A percentile compares a stretch with the other conserved stretches of the same genome.
phyloP scores from a whole-genome alignment of 2,113 vertebrate species.

The Kryptolebias marmoratus region DNA sequence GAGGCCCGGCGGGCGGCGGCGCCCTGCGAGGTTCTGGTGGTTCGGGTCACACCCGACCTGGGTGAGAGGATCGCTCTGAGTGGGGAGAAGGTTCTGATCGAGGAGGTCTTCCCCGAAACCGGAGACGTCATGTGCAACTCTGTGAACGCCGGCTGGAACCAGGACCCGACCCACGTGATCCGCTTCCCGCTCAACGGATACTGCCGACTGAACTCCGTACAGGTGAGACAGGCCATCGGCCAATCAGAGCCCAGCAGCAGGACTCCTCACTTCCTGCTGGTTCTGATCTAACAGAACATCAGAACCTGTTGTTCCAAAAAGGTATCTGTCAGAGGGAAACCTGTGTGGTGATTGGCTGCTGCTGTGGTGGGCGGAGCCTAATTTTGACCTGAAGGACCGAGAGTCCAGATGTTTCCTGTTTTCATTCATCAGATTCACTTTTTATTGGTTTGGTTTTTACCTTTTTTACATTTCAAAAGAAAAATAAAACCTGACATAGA shows the following conservation, averaged over 20 bases:
- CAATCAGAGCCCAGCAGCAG: background rate
- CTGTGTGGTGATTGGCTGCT: too few species aligned
- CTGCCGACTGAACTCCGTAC: constrained; percentile 90
- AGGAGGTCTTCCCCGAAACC: too few species aligned
- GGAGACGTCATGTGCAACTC: constrained; percentile 85
- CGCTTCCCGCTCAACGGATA: constrained; percentile 92
- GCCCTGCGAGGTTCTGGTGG: constrained; percentile 90
- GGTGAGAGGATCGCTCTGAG: constrained; percentile 91
- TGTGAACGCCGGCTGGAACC: constrained; percentile 93
- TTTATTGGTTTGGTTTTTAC: too few species aligned
- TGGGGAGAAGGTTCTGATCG: constrained; percentile 91
- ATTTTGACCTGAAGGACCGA: too few species aligned
- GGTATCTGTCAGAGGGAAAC: too few species aligned
- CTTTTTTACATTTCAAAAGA: too few species aligned
- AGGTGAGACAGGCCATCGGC: constrained; percentile 76
- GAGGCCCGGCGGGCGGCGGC: constrained; percentile 81
- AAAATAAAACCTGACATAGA: too few species aligned
- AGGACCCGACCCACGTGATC: constrained; percentile 93
- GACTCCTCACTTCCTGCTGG: background rate
- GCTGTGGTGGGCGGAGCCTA: too few species aligned
- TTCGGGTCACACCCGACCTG: constrained; percentile 89
- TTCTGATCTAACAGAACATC: background rate
- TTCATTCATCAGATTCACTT: too few species aligned
- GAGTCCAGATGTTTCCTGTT: too few species aligned
- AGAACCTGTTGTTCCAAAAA: background rate